Evolutionary conservation across 2,113 vertebrate species (phyloP).

Genomic region (Periophthalmus modestus): DNA sequence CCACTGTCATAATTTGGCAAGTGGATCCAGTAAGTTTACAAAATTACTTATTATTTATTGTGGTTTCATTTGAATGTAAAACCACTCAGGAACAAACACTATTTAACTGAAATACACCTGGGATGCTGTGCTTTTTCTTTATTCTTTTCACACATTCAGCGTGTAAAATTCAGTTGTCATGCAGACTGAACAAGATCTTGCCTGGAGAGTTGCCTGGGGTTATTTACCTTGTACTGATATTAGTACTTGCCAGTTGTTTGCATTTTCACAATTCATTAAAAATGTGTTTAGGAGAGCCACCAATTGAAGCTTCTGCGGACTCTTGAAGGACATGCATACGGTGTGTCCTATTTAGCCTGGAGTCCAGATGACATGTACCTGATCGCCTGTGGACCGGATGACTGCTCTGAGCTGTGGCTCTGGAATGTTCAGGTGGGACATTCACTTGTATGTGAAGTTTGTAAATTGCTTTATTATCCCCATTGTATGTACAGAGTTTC

Average conservation of each 20-base stretch:
- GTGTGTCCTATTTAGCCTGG: conserved; percentile 97
- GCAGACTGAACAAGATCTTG: background rate
- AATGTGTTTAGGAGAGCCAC: conserved; percentile 85
- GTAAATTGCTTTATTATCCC: no score
- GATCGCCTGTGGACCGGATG: conserved; percentile 97
- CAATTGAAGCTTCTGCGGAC: conserved; percentile 95
- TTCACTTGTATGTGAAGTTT: no score
- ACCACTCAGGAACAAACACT: background rate
- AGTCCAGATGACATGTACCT: conserved; percentile 97
- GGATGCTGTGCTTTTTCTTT: background rate
- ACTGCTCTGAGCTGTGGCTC: conserved; percentile 99
- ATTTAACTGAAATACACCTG: background rate
- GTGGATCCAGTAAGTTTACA: conserved; percentile 90
- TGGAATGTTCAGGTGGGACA: conserved; percentile 94
- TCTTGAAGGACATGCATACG: conserved; percentile 95
- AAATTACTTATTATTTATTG: background rate
- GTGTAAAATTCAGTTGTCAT: background rate
- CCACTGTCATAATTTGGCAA: conserved; percentile 98
- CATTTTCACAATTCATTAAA: background rate
- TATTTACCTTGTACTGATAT: background rate
- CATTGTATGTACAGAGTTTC: background rate
- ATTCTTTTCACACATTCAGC: background rate
- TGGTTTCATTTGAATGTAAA: background rate
- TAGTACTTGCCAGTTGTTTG: background rate
- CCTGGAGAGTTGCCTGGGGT: background rate